Evolutionary conservation across 2,797 vertebrate species (phyloP), one percentile per base, ranked within the genome.

Genomic region (Muscicapa comitata): DNA sequence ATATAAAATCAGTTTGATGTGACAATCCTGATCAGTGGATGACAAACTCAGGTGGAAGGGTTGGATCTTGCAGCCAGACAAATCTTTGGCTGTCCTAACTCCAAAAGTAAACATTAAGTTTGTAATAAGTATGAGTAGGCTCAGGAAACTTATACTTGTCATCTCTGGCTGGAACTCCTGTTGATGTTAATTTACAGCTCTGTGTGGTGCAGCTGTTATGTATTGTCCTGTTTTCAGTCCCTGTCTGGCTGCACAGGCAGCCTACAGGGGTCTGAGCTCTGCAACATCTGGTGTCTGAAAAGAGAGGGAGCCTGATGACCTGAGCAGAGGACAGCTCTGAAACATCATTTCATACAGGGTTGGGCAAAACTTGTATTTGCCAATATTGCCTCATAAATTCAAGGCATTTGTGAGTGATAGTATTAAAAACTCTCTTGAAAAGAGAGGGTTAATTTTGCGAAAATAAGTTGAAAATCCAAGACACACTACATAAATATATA

Each of bases 231-330:
- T 43, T 84, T 31, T 71, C 50, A 88, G 47, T 48, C 48, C 37
- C 50, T 93, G 82, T 47, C 68, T 72, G 57, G 19, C 17, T 57
- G 19, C 35, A 58, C 10, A 5, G 8, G 42, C 20, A 89, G 26
- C 45, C 79, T 54, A 23, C 35, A 76, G 50, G 50, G 20, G 13
- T 35, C 28, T 91, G 43, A 80, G 25, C 7, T 72, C 70, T 37
- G 43, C 35, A 93, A 47, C 70, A 91, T 93, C 82, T 95, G 65
- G 45, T 65, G 58, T 93, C 85, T 94, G 65, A 37, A 45, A 71
- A 80, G 45, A 65, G 54, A 55, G 37, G 13, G 37, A 80, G 18
- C 7, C 17, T 66, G 29, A 62, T 13, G 33, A 35, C 29, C 40
- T 66, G 23, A 83, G 31, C 8, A 59, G n/a, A 76, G 29, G 7